Evolutionary conservation across 2,113 vertebrate genomes (phyloP).

Genomic region (Rhinopomastus cyanomelas): DNA sequence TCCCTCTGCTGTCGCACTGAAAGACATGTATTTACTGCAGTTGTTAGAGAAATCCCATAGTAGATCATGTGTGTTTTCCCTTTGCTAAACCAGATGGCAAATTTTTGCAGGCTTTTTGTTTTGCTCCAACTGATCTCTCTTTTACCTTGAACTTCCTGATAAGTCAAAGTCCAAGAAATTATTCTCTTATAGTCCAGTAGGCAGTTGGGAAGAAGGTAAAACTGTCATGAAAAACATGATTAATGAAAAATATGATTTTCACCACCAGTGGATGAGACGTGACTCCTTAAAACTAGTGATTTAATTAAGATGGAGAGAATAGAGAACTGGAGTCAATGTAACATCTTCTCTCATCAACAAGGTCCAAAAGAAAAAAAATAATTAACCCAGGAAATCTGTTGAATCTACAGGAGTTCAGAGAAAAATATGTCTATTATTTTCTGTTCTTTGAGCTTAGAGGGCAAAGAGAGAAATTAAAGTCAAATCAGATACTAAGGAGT

Average conservation of each 20-base stretch:
- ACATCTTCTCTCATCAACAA: background rate
- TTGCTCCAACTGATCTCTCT: background rate
- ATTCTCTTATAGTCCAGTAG: background rate
- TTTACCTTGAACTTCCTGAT: background rate
- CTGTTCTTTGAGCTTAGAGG: background rate
- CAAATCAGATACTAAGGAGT: background rate
- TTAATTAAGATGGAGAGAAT: background rate
- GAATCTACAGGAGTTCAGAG: background rate
- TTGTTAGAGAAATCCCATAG: background rate
- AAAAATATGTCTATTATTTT: background rate
- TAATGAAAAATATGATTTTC: background rate
- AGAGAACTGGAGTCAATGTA: background rate
- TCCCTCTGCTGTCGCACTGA: background rate
- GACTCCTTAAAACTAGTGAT: background rate
- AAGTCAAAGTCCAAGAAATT: background rate
- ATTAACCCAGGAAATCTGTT: background rate
- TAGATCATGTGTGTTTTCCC: background rate
- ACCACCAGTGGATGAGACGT: background rate
- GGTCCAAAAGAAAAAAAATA: background rate
- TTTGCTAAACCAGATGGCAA: background rate
- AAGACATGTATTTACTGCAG: background rate
- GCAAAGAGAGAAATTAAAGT: background rate
- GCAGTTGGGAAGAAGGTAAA: background rate
- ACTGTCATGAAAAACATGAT: background rate
- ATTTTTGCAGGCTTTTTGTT: background rate